Conservation (phyloP, 2,888 invertebrate species). For the Cheilosia vulpina region DNA sequence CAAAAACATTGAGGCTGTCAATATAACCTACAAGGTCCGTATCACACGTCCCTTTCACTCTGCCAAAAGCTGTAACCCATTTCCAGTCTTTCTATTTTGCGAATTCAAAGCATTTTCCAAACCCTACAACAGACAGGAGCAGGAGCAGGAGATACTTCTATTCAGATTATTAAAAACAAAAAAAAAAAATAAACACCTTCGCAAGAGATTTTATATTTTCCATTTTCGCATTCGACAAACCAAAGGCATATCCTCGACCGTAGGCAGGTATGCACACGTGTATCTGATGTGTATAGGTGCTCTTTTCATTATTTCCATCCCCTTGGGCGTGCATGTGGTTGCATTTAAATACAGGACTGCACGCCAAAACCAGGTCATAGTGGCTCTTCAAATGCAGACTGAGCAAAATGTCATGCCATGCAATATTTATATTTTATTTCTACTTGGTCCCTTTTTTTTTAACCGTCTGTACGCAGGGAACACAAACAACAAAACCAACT, state of each 20-base stretch:
- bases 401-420: not conserved
- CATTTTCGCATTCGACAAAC: not conserved
- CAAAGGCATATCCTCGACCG: not conserved
- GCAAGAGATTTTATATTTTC: not conserved
- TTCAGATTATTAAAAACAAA: not conserved
- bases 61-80: not conserved
- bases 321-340: not conserved
- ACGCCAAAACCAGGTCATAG: not conserved
- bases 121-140: not conserved
- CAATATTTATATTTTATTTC: no score
- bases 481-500: no score
- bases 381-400: constrained; percentile 1
- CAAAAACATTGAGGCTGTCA: no score
- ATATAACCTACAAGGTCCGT: not conserved
- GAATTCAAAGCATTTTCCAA: constrained; percentile 2
- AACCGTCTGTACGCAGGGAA: no score
- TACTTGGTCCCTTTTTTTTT: no score
- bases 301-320: constrained; percentile 3
- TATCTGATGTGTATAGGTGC: not conserved
- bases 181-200: no score
- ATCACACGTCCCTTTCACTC: not conserved
- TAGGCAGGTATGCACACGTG: not conserved
- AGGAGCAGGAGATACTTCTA: not conserved
- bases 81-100: constrained; percentile 5
- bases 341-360: not conserved